phyloP scores from a whole-genome alignment of 64 coral and sea anemone genomes.

The Acropora tenuis region DNA sequence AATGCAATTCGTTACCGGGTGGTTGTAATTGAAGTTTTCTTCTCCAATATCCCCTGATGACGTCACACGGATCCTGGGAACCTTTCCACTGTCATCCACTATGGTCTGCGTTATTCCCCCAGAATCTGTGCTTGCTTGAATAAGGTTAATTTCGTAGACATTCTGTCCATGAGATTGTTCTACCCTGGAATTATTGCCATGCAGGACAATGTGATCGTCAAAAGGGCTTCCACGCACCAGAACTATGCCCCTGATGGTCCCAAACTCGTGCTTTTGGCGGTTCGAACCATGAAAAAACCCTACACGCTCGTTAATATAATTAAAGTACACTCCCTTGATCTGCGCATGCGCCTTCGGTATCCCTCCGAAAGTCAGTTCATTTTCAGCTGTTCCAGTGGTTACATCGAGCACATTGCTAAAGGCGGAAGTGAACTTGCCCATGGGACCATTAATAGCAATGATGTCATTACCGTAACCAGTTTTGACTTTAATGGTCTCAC shows the following conservation, averaged over 20 bases:
- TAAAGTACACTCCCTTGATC: constrained; percentile 38
- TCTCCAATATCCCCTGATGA: constrained; percentile 4
- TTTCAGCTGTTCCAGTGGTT: constrained; percentile 29
- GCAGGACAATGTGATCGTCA: constrained; percentile 28
- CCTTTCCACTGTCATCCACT: constrained; percentile 17
- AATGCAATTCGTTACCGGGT: constrained; percentile 15
- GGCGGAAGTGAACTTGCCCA: constrained; percentile 22
- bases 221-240: constrained; percentile 37
- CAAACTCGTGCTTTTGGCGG: constrained; percentile 30
- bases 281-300: constrained; percentile 17
- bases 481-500: constrained; percentile 16
- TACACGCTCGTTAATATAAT: constrained; percentile 14
- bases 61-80: constrained; percentile 18
- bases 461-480: constrained; percentile 32
- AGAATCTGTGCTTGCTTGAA: not conserved
- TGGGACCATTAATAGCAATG: constrained; percentile 30
- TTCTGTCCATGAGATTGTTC: constrained; percentile 28
- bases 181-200: constrained; percentile 28
- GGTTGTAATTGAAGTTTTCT: constrained; percentile 14
- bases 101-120: constrained; percentile 1
- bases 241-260: constrained; percentile 21
- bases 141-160: constrained; percentile 33
- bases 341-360: constrained; percentile 28
- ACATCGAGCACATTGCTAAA: constrained; percentile 32
- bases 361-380: constrained; percentile 41